Evolutionary conservation across 2,113 vertebrate species (phyloP).

Genomic region (Butorides virescens): DNA sequence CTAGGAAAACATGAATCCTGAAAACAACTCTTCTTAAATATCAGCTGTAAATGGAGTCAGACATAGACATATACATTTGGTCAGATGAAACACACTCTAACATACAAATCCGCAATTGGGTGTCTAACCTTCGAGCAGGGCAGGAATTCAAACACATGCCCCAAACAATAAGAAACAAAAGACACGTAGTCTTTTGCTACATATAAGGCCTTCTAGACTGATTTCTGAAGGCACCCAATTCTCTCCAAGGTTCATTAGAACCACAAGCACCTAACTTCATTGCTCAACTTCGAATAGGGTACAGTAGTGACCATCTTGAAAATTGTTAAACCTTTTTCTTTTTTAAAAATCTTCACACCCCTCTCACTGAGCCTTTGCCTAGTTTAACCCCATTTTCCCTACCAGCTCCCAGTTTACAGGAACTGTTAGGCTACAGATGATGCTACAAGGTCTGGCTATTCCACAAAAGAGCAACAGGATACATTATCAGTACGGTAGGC

Average conservation of each 20-base stretch:
- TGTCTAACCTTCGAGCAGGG: neutral
- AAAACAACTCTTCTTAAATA: neutral
- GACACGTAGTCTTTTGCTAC: neutral
- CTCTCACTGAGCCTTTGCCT: neutral
- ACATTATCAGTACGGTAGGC: accelerated
- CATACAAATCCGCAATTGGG: neutral
- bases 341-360: neutral
- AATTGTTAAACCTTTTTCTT: neutral
- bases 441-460: neutral
- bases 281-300: neutral
- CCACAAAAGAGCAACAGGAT: accelerated
- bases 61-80: neutral
- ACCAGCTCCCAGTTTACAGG: neutral
- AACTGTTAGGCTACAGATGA: neutral
- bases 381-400: neutral
- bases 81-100: neutral
- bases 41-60: neutral
- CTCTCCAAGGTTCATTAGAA: neutral
- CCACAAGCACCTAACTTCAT: neutral
- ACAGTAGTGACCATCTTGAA: neutral
- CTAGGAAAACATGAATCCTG: neutral
- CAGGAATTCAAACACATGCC: neutral
- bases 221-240: neutral
- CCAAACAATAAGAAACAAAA: neutral
- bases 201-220: neutral